Base-by-base conservation (phyloP, 2,888 invertebrate genomes). In the Odontocolon sp. region DNA sequence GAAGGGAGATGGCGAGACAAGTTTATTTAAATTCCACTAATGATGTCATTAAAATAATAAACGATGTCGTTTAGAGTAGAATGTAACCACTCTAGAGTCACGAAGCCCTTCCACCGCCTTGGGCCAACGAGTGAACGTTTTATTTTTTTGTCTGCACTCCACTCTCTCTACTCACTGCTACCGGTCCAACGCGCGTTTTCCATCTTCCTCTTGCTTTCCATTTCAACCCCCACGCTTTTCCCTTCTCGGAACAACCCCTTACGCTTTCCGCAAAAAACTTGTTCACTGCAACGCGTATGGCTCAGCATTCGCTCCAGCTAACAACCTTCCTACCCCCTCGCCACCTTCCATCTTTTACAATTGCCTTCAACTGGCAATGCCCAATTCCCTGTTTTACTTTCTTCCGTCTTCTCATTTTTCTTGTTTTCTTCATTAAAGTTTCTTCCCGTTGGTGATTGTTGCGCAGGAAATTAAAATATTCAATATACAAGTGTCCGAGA, bases 11-110 rank as follows among this genome's bases (percentile, higher is more conserved):
- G 47, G 56, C 45, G 66, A 66, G 64, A 72, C 82, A 81, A 84
- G 83, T 83, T 85, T 86, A 85, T 85, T 87, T 85, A 84, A 85
- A 86, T 86, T 84, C 79, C 79, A 79, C 86, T 87, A 87, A 87
- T 84, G 86, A 85, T 83, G 85, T 85, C 87, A 82, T 87, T 87
- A 87, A 87, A 85, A 87, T 86, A 85, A 85, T 84, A 87, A 87
- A 87, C 82, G 85, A 84, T 81, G 85, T 84, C 87, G 82, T 84
- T 86, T 82, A 78, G 77, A 80, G 74, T 69, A 75, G 70, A 79
- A 75, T 79, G 79, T 83, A 84, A 75, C 67, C 67, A 76, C 77
- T 73, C 75, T 61, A 68, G 56, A 69, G 61, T 63, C 40, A 45
- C 45, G 23, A 31, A 61, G 56, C 61, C 69, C 42, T 67, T 42